phyloP scores from a whole-genome alignment of 2,113 vertebrate species.

The Gulo gulo region DNA sequence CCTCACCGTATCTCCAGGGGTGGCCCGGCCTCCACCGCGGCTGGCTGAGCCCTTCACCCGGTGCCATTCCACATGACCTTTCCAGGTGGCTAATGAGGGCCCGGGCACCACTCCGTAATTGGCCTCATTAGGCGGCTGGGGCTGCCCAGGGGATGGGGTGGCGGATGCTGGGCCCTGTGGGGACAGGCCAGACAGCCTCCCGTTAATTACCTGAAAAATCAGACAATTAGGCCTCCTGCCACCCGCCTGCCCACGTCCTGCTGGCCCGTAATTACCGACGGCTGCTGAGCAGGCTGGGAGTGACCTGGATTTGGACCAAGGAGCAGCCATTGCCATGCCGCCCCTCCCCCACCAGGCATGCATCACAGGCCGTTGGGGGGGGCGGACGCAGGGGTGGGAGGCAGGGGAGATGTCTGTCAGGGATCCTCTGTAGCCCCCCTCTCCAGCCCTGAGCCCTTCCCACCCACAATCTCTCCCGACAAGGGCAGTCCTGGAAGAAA shows the following conservation, averaged over 20 bases:
- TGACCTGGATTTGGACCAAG: slow-evolving; percentile 68
- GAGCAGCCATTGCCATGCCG: neutral
- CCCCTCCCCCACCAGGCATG: neutral
- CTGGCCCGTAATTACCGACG: slow-evolving; percentile 70
- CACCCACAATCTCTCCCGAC: neutral
- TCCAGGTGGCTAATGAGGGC: slow-evolving; percentile 79
- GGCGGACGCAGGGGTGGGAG: neutral
- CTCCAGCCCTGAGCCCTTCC: neutral
- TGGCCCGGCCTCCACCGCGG: neutral
- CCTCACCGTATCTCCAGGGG: neutral
- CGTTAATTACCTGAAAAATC: slow-evolving; percentile 80
- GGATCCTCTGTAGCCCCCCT: neutral
- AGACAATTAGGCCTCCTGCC: slow-evolving; percentile 73
- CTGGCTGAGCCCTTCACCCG: slow-evolving; percentile 51
- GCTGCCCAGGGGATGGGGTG: slow-evolving; percentile 63
- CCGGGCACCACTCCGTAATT: slow-evolving; percentile 74
- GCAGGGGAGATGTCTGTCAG: neutral
- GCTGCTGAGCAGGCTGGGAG: slow-evolving; percentile 53
- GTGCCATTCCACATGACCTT: slow-evolving; percentile 66
- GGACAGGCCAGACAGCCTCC: slow-evolving; percentile 71
- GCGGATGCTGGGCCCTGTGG: slow-evolving; percentile 48
- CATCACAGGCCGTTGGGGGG: neutral
- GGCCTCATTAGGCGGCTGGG: slow-evolving; percentile 79
- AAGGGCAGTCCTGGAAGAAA: neutral
- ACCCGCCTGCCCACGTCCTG: slow-evolving; percentile 47